Evolutionary conservation across 92 coral and sea anemone species (phyloP), one percentile per base, ranked within the genome.

Genomic region (Muricea muricata): DNA sequence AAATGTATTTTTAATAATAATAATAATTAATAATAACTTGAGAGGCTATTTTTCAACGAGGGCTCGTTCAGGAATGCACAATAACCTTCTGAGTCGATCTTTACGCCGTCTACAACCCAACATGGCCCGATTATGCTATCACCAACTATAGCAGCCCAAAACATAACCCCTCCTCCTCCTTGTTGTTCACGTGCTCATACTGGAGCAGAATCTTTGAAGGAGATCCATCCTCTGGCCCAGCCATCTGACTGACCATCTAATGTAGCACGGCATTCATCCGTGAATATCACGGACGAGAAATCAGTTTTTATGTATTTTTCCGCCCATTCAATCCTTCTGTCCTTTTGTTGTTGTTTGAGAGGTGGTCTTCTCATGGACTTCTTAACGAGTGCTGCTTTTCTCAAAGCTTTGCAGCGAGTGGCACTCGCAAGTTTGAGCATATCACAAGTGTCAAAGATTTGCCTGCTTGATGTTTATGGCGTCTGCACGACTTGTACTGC

Each of bases 221-320:
- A 35, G 46, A 72, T 41, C 78, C 55, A 72, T 1, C 78, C 78
- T 72, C 78, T 35, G 56, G 78, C 78, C 55, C 55, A 72, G 56
- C 55, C 78, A 72, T 67, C 74, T 10, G 74, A n/a, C n/a, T n/a
- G 74, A 24, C 6, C 74, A 25, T 67, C 74, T 35, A 3, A 35
- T 17, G 65, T 57, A 57, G 3, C 25, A 1, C 65, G 7, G 25
- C 65, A 57, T 57, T 23, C 65, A 57, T 57, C 65, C 15, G 65
- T 57, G 65, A 57, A 57, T 57, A 57, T 57, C 65, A 57, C 28
- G 25, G 65, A 1, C n/a, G 65, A 57, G 65, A 57, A 57, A 57
- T 57, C 65, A 15, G 65, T 57, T 57, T 57, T 57, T 26, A 57
- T 57, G 21, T 15, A 57, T 15, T 57, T 57, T 21, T 23, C 21